Conservation (phyloP, 1,140 invertebrate species). For the Scaptomyza hsui region DNA sequence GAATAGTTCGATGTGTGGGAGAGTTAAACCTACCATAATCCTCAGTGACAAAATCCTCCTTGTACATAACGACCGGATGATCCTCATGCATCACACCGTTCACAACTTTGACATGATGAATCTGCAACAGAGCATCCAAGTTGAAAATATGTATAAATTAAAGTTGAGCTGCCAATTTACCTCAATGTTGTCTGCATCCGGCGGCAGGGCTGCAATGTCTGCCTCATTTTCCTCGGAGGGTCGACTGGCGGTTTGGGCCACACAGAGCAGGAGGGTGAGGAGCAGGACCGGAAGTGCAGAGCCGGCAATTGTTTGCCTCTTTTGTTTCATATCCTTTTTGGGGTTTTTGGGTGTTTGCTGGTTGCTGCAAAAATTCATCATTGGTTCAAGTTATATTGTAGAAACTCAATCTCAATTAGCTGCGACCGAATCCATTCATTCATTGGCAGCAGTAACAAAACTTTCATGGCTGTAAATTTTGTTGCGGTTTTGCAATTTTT, state of each 20-base stretch:
- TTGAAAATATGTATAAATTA: neutral
- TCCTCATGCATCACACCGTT: constrained; percentile 66
- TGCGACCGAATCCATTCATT: constrained; percentile 6
- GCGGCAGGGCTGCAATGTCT: constrained; percentile 52
- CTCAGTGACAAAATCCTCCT: constrained; percentile 78
- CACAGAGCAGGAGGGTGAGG: constrained; percentile 35
- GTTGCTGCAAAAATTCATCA: constrained; percentile 41
- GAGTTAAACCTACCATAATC: constrained; percentile 63
- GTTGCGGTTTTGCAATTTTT: constrained; percentile 73
- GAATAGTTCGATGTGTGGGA: neutral
- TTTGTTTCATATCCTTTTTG: constrained; percentile 65
- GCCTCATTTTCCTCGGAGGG: constrained; percentile 46
- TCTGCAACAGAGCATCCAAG: constrained; percentile 30
- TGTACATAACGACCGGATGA: constrained; percentile 79
- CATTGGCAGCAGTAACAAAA: constrained; percentile 25
- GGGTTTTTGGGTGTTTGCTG: constrained; percentile 19
- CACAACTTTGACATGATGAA: constrained; percentile 66
- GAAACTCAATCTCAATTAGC: constrained; percentile 73
- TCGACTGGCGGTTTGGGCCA: constrained; percentile 27
- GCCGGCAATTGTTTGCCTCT: constrained; percentile 24
- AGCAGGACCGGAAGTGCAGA: constrained; percentile 40
- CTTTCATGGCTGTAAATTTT: constrained; percentile 74
- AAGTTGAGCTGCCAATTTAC: constrained; percentile 27
- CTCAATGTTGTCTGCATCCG: constrained; percentile 73
- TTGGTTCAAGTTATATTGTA: constrained; percentile 61